Evolutionary conservation across 23 tunicate species (phyloP), one percentile per base, ranked within the genome.

Genomic region (Halocynthia aurantium): DNA sequence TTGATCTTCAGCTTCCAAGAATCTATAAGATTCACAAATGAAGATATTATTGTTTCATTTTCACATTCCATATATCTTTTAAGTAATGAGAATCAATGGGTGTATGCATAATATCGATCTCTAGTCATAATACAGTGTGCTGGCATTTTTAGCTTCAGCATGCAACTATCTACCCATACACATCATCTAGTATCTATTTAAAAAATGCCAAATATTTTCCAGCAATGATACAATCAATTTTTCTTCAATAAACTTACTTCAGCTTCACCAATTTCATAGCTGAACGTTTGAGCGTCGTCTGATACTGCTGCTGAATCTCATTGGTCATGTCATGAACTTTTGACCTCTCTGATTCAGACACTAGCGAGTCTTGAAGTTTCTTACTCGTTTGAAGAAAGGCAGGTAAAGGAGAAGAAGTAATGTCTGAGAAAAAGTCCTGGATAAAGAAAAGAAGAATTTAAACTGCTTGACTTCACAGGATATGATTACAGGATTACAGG

Each of bases 301-400:
- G 65, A 55, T 81, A 81, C 52, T 86, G 73, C 44, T 86, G 85
- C 63, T 86, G 77, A 77, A 86, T 75, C 55, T 86, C 76, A 69
- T 81, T 86, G 53, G 93, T 81, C 77, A 81, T 80, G 18, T 86
- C 82, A 70, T 75, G 55, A 10, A 86, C 82, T 10, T 85, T 83
- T 5, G 80, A 49, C 52, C 86, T 80, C 64, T 81, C 81, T 12
- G 67, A 19, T 44, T 86, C 82, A 11, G 93, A 78, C 10, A 64
- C 76, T 50, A 81, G 85, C 8, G 72, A 72, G n/a, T 76, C 67
- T 49, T 79, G 80, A 21, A 81, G 61, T 65, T 86, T 80, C 20
- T 76, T 74, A 63, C 93, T 86, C 12, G 85, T 86, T 60, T 81
- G 57, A 22, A 86, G 56, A 51, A 86, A 81, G 9, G 71, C 85